Percentiles rank a stretch among this genome's conserved stretches.
Conservation (phyloP, 2,888 invertebrate species). For the Cryptosula pallasiana region DNA sequence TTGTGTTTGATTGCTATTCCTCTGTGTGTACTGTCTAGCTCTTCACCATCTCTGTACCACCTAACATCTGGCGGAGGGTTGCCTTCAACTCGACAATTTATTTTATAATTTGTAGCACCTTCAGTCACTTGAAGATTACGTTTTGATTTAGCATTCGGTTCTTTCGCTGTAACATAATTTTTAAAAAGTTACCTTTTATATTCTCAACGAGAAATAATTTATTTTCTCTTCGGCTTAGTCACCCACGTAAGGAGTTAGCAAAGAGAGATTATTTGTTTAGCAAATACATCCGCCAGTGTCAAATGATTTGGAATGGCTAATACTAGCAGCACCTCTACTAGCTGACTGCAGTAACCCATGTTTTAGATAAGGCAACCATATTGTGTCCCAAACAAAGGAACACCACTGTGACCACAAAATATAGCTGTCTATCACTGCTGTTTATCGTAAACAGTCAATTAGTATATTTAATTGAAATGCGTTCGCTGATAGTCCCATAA, state of each 20-base stretch:
- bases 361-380: not conserved
- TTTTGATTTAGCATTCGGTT: slow-evolving; percentile 19
- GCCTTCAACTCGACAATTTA: slow-evolving; percentile 15
- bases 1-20: slow-evolving; percentile 7
- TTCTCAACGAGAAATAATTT: too few relatives aligned
- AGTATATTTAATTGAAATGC: not conserved
- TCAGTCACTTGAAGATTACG: slow-evolving; percentile 9
- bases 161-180: not conserved
- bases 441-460: not conserved
- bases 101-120: slow-evolving; percentile 5
- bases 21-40: not conserved
- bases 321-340: not conserved
- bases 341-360: not conserved
- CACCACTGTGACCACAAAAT: not conserved
- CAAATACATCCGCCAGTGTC: not conserved
- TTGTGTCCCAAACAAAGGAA: not conserved
- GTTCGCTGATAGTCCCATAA: too few relatives aligned
- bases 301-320: not conserved
- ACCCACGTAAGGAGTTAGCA: not conserved
- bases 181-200: too few relatives aligned
- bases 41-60: not conserved
- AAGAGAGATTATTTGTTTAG: not conserved
- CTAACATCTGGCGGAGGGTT: not conserved
- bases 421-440: not conserved
- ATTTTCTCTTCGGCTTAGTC: too few relatives aligned